Base-by-base conservation (phyloP, 2,113 vertebrate species). In the Coptodon bakossiorum region DNA sequence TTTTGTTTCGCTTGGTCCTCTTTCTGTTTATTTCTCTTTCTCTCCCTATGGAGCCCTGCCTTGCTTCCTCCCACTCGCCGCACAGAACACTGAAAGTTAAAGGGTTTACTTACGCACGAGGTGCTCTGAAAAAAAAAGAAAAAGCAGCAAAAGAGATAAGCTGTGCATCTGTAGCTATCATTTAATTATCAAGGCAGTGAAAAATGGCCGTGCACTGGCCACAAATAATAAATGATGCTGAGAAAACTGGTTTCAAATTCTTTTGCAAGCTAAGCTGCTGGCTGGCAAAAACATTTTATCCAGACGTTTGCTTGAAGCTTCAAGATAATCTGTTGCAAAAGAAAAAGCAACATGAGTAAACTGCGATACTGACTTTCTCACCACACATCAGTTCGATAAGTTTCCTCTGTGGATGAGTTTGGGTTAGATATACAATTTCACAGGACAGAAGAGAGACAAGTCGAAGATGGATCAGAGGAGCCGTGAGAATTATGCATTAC, bases 151-250 rank as follows among this genome's bases (percentile, higher is more conserved):
- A 84, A 86, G 38, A 86, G 66, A 89, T 86, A 86, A 90, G 80
- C 6, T 12, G 24, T 40, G 34, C 78, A 84, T 92, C 66, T 82
- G 86, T 59, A 87, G 88, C 73, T 90, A 93, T 89, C 86, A 76
- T 86, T 91, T 92, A 71, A 89, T 93, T 86, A 89, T 88, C 57
- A 73, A 61, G 78, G 8, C 87, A 31, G 45, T 63, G 43, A 40
- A 88, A 88, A 90, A 88, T 76, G 43, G 82, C 82, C 85, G 81
- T 90, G 87, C 84, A 84, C 40, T 86, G 89, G 71, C 88, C 84
- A 88, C 76, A 86, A 86, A 61, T 83, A 80, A 48, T 14, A 82
- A 40, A 86, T 24, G 68, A 50, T 90, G 88, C 88, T 86, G 71
- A 80, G 43, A 81, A 91, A 86, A 36, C 52, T 59, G 52, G 4